Evolutionary conservation across 2,797 vertebrate genomes (phyloP).

Genomic region (Petrocephalus sullivani): DNA sequence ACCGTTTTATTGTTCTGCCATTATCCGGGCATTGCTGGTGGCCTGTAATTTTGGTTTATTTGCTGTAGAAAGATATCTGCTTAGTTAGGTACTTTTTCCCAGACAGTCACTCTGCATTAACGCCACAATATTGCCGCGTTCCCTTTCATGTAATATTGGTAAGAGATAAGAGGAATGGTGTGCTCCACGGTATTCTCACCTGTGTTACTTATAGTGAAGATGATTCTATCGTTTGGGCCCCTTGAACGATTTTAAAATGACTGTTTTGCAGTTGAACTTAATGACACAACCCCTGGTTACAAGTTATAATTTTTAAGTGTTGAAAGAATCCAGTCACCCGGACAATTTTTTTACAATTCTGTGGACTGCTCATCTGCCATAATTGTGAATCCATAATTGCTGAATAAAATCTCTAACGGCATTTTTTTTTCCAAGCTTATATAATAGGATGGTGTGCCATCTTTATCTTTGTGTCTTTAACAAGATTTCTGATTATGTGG

Average conservation of each 20-base stretch:
- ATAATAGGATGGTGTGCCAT: background rate
- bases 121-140: background rate
- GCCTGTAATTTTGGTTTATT: background rate
- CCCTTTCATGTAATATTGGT: background rate
- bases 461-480: background rate
- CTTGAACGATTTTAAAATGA: background rate
- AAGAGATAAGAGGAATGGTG: background rate
- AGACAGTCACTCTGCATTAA: background rate
- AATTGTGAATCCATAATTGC: conserved; percentile 10
- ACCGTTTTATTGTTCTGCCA: conserved; percentile 22
- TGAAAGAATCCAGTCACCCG: background rate
- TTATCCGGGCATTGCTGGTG: background rate
- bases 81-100: background rate
- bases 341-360: background rate
- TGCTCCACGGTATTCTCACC: background rate
- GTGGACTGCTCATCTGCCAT: background rate
- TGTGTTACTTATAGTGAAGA: background rate
- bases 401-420: background rate
- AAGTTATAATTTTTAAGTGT: background rate
- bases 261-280: background rate
- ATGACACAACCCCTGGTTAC: background rate
- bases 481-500: background rate
- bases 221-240: background rate
- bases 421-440: background rate
- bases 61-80: background rate